Conservation (phyloP, 2,797 vertebrate genomes). For the Gallinago stenura region DNA sequence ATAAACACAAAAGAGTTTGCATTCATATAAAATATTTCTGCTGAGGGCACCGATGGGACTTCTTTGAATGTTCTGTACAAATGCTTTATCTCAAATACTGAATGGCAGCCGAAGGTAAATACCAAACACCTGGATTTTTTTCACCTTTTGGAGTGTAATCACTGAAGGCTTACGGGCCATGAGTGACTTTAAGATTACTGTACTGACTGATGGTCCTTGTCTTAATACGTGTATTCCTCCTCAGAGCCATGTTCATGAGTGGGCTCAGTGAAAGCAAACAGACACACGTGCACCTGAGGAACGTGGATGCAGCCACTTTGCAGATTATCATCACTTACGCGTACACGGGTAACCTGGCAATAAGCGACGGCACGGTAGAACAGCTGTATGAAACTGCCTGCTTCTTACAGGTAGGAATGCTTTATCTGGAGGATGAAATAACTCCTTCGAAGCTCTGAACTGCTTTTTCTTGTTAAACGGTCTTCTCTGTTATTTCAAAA, state of each 20-base stretch:
- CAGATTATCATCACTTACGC: constrained; percentile 97
- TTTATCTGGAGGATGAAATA: background rate
- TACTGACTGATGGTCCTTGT: background rate
- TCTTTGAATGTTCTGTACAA: background rate
- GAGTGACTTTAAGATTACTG: background rate
- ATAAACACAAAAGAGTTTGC: background rate
- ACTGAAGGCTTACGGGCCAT: background rate
- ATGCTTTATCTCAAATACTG: background rate
- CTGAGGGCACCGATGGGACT: background rate
- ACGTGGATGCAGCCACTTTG: constrained; percentile 93
- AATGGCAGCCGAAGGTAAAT: background rate
- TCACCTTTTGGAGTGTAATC: background rate
- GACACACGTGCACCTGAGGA: constrained; percentile 95
- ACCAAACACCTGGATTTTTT: background rate
- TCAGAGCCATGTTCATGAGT: constrained; percentile 98
- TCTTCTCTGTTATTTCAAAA: background rate
- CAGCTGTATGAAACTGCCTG: constrained; percentile 98
- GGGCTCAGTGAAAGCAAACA: constrained; percentile 98
- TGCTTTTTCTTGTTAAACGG: background rate
- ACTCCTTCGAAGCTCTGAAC: background rate
- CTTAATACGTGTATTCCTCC: background rate
- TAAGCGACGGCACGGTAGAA: constrained; percentile 95
- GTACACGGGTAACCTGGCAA: constrained; percentile 96
- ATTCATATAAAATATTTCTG: background rate
- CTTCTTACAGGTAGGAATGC: constrained; percentile 91